phyloP scores from a whole-genome alignment of 2,113 vertebrate genomes.

The Indicator indicator region DNA sequence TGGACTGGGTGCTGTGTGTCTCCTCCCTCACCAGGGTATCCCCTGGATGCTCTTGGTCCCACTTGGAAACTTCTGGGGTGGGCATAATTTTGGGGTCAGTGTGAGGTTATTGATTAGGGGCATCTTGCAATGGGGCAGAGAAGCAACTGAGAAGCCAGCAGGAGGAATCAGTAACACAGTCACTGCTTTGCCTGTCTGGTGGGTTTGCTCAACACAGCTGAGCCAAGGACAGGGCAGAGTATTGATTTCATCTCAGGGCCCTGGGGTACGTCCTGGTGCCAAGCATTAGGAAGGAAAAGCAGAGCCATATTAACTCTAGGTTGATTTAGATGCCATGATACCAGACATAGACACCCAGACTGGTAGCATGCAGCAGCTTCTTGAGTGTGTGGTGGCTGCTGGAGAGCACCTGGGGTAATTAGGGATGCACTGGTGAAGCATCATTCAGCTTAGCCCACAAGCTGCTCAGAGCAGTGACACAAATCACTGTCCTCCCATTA shows the following conservation, averaged over 20 bases:
- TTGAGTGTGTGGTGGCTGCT: neutral
- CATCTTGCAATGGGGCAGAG: too few species aligned
- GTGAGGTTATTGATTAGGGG: neutral
- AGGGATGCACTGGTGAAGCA: neutral
- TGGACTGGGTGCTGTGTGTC: too few species aligned
- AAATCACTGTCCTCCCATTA: neutral
- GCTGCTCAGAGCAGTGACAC: neutral
- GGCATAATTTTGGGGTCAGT: neutral
- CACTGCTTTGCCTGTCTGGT: neutral
- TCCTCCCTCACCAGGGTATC: neutral
- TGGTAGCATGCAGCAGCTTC: neutral
- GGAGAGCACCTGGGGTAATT: neutral
- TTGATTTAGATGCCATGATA: neutral
- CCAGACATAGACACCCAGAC: neutral
- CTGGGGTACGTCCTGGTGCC: neutral
- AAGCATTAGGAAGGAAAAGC: neutral
- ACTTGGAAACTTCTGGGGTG: neutral
- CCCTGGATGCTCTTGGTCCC: neutral
- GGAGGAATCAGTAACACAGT: neutral
- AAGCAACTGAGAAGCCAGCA: neutral
- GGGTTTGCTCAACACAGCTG: neutral
- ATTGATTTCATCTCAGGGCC: neutral
- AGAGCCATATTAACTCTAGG: neutral
- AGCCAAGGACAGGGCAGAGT: neutral
- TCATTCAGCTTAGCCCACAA: neutral